Conservation (phyloP, 2,797 vertebrate species). For the Graptemys geographica region DNA sequence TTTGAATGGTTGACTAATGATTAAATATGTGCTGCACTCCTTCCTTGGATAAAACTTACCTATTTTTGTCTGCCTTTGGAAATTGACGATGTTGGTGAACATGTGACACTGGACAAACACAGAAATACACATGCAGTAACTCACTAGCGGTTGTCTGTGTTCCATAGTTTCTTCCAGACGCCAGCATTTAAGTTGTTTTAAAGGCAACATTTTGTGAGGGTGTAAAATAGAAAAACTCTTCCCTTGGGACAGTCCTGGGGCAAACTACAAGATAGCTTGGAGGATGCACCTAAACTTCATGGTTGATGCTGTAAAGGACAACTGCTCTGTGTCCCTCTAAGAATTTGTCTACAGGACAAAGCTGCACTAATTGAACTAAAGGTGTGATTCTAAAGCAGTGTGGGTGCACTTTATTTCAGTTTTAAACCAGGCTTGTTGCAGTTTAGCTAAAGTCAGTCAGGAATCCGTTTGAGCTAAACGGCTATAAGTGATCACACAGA, state of each 20-base stretch:
- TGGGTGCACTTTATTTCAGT: background rate
- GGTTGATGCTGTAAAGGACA: background rate
- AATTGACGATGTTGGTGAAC: background rate
- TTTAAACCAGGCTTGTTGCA: background rate
- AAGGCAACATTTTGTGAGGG: background rate
- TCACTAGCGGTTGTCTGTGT: background rate
- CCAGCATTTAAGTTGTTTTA: background rate
- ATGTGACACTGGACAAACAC: constrained; percentile 5
- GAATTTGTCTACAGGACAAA: background rate
- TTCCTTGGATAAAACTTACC: background rate
- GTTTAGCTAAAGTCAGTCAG: background rate
- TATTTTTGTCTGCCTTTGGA: background rate
- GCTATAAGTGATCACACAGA: background rate
- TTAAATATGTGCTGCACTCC: background rate
- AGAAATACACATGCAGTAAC: background rate
- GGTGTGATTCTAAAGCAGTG: background rate
- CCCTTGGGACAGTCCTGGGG: background rate
- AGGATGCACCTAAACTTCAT: background rate
- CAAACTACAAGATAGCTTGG: fast-evolving
- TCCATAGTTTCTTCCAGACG: background rate
- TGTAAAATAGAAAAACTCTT: background rate
- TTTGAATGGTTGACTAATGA: background rate
- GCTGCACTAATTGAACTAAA: background rate
- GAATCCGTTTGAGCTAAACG: background rate
- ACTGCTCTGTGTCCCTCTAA: background rate